phyloP scores from a whole-genome alignment of 2,888 invertebrate genomes.

The Unio delphinus region DNA sequence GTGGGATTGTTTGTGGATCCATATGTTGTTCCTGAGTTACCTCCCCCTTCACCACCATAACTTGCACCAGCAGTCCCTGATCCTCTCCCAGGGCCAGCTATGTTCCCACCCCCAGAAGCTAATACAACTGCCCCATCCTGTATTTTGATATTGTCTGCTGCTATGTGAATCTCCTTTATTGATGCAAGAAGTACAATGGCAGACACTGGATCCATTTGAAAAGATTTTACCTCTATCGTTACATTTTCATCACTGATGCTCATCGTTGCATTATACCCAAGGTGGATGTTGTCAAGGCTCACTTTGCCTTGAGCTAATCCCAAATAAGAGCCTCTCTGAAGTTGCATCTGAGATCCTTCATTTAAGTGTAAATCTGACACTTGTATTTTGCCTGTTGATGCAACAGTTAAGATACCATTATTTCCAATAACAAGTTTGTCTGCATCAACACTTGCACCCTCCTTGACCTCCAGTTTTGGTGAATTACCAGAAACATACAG shows the following conservation, averaged over 20 bases:
- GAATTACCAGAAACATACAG: slow-evolving; percentile 30
- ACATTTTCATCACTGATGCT: too few relatives aligned
- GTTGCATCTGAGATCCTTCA: slow-evolving; percentile 20
- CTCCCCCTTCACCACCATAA: slow-evolving; percentile 52
- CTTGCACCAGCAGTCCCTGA: slow-evolving; percentile 34
- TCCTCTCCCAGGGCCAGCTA: slow-evolving; percentile 23
- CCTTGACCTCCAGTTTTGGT: slow-evolving; percentile 25
- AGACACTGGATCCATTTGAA: slow-evolving; percentile 25
- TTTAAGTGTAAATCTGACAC: slow-evolving; percentile 20
- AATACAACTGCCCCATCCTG: slow-evolving; percentile 27
- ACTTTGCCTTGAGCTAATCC: too few relatives aligned
- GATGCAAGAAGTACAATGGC: slow-evolving; percentile 5
- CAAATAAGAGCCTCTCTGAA: too few relatives aligned
- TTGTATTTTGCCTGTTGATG: slow-evolving; percentile 20
- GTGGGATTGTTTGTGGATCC: slow-evolving; percentile 34
- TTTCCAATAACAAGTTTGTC: slow-evolving; percentile 27
- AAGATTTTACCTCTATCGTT: slow-evolving; percentile 6
- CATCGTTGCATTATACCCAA: too few relatives aligned
- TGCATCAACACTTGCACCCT: slow-evolving; percentile 22
- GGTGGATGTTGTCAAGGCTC: neutral
- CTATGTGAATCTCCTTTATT: slow-evolving; percentile 13
- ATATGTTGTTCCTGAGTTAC: slow-evolving; percentile 24
- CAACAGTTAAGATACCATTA: slow-evolving; percentile 25
- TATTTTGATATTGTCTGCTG: slow-evolving; percentile 16
- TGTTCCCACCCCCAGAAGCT: slow-evolving; percentile 26